Conservation (phyloP, 2,113 vertebrate species). For the Siniperca knerii region DNA sequence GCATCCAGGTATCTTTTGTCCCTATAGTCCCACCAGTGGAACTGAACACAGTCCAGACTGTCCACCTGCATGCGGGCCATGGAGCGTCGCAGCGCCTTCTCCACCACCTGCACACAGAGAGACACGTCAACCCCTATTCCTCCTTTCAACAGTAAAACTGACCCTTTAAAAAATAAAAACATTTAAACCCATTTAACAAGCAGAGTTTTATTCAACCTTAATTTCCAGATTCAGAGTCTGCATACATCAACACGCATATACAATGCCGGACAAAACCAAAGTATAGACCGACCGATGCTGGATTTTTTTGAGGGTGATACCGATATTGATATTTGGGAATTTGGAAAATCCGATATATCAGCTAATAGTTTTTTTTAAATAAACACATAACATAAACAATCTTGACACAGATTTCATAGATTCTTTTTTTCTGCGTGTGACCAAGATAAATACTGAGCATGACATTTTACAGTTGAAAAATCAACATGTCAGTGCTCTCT, state of each 20-base stretch:
- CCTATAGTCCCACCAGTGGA: slow-evolving; percentile 77
- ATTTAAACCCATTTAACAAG: not conserved
- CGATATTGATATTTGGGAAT: not conserved
- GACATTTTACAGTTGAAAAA: not conserved
- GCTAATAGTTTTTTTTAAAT: not conserved
- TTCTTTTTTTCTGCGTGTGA: not conserved
- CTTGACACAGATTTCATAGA: not conserved
- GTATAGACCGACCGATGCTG: not conserved
- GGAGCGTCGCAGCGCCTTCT: slow-evolving; percentile 59
- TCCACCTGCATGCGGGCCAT: slow-evolving; percentile 69
- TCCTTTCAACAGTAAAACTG: not conserved
- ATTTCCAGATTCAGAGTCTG: not conserved
- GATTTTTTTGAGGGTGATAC: not conserved
- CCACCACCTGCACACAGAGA: slow-evolving; percentile 59
- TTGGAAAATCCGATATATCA: not conserved
- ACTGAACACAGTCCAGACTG: slow-evolving; percentile 72
- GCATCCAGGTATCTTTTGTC: slow-evolving; percentile 74
- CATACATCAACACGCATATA: not conserved
- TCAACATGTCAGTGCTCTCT: not conserved
- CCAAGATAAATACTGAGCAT: not conserved
- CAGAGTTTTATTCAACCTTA: not conserved
- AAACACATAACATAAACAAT: not conserved
- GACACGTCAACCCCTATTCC: fast-evolving
- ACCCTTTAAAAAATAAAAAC: not conserved
- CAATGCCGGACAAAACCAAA: not conserved